Evolutionary conservation across 2,797 vertebrate genomes (phyloP), one percentile per base, ranked within the genome.

Genomic region (Pachyuromys duprasi): DNA sequence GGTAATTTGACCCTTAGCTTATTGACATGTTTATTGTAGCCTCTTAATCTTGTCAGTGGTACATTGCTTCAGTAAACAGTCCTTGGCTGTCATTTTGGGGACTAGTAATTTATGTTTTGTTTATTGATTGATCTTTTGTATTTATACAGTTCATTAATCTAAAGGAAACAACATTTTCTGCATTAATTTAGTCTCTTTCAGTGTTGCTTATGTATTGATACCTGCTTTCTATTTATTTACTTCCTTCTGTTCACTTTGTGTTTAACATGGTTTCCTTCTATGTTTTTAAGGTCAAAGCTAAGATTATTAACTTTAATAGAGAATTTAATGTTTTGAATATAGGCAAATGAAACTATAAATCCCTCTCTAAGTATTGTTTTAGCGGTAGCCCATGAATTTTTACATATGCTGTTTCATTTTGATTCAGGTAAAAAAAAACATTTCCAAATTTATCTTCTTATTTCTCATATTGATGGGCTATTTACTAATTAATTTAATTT

Each of bases 281-380:
- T 14, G 14, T 84, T 55, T 87, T 86, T 79, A 90, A 75, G 26
- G 76, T 82, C 8, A 62, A 86, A 94, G 36, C 9, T 87, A 26
- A 74, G 49, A 80, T 75, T 5, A 70, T 9, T 45, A 60, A 79
- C 69, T 83, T 95, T 72, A 28, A 90, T 18, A 76, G 31, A 31
- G 36, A 17, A 62, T 53, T 82, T 75, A 20, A 8, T 93, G 60
- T 81, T 91, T 86, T 36, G 91, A 82, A 81, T 55, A 91, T 67
- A 90, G 69, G 4, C 76, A 79, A 87, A 62, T 39, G 24, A 86
- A 84, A 7, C 33, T 57, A 76, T 63, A 89, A 33, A 70, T 90
- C 80, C 78, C 9, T 45, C 65, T 78, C 12, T 42, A 70, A 74
- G 12, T 11, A 62, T 9, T 42, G 2, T 62, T 83, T 80, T 70